Base-by-base conservation (phyloP, 2,888 invertebrate species). In the Marronus borbonicus region DNA sequence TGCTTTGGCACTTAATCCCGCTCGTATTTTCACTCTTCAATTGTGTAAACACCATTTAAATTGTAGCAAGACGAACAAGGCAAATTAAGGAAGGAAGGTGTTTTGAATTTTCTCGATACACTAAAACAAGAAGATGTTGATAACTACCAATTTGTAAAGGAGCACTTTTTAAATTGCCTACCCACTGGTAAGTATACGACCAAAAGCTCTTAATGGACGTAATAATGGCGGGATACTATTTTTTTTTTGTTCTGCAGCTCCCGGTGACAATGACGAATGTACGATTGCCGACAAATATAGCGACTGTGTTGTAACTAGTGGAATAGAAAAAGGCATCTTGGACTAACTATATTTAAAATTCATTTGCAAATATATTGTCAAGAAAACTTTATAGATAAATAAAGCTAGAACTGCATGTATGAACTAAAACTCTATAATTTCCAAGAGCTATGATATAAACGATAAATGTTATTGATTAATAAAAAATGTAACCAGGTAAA, bases 21-120 rank as follows among this genome's bases (percentile, higher is more conserved):
- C 17, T 17, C 17, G 17, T 17, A 17, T 17, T 24, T 24, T 24
- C 24, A 24, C 24, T 24, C 24, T 24, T 24, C 24, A 24, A 24
- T 24, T 24, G 24, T 8, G 5, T 8, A 55, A n/a, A 55, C 2
- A 7, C 7, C 14, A 55, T 55, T 55, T n/a, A 55, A 55, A 55
- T 62, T 62, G 12, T 62, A 62, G 60, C 60, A 62, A 62, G 28
- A 62, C 14, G 10, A 62, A 14, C 28, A 62, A 14, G 60, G 60
- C 1, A 62, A 62, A 62, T 62, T 62, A 10, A 28, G 20, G 0
- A 28, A 62, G 0, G 60, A 62, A 12, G 60, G 60, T 14, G 14
- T 24, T 24, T 62, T 28, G 0, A 62, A 8, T 28, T 62, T 62
- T 14, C 5, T 62, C 3, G 60, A 62, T 24, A 1, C 60, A 0